phyloP scores from a whole-genome alignment of 1,140 invertebrate species.

The Dryas iulia region DNA sequence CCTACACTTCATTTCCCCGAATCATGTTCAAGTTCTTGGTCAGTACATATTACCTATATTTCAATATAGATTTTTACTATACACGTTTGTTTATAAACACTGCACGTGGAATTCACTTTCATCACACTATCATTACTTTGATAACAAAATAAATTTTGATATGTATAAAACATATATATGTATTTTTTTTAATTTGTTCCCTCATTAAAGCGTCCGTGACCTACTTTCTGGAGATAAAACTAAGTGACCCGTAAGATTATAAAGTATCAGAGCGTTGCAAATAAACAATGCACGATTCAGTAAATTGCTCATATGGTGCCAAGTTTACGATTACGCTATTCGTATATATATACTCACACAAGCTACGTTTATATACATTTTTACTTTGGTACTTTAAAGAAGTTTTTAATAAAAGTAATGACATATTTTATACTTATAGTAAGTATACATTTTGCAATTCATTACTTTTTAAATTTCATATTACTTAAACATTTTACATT shows the following conservation, averaged over 20 bases:
- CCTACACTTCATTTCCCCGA: not conserved
- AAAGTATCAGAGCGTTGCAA: constrained; percentile 14
- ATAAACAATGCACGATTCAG: constrained; percentile 27
- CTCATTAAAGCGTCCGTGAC: constrained; percentile 18
- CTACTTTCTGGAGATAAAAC: constrained; percentile 17
- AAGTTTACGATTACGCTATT: constrained; percentile 32
- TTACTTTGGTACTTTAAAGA: not conserved
- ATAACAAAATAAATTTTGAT: not conserved
- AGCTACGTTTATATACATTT: not conserved
- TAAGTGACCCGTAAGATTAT: constrained; percentile 24
- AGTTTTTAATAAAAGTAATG: too few species aligned
- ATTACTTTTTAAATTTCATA: too few species aligned
- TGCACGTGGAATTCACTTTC: not conserved
- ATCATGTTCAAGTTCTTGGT: not conserved
- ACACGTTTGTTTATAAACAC: not conserved
- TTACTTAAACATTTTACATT: not conserved
- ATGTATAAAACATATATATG: not conserved
- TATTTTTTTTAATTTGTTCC: not conserved
- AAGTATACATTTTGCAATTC: too few species aligned
- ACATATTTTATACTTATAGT: too few species aligned
- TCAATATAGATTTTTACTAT: not conserved
- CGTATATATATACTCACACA: constrained; percentile 32
- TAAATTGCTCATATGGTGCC: constrained; percentile 29
- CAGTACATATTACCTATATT: not conserved
- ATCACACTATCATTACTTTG: not conserved